These are phyloP conservation scores for Drosophila ohnishii DNA, from an alignment of 1,140 invertebrate species.

Conservation along the genomic window DNA sequence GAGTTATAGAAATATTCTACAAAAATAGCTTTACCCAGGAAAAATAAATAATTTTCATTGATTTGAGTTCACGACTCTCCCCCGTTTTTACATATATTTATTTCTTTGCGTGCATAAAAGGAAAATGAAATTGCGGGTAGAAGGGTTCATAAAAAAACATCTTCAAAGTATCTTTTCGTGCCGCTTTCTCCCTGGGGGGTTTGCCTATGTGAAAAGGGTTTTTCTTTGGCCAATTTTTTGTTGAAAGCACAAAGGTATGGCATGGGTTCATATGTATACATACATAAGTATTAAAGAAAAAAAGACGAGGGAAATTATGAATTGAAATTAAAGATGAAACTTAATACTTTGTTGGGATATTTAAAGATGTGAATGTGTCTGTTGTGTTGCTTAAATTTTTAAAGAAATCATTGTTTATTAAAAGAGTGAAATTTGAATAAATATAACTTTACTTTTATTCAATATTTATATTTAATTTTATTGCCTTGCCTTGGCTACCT, in stretches of 20 bases:
- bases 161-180: slow-evolving; percentile 37
- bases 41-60: slow-evolving; percentile 20
- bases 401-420: background rate
- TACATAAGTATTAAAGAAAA: background rate
- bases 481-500: too few relatives aligned
- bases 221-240: slow-evolving; percentile 6
- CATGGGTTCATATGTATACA: background rate
- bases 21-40: background rate
- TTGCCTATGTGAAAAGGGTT: slow-evolving; percentile 18
- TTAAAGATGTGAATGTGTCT: too few relatives aligned
- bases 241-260: background rate
- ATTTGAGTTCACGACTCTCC: slow-evolving; percentile 16
- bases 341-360: background rate
- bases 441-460: too few relatives aligned
- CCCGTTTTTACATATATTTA: slow-evolving; percentile 1
- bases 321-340: slow-evolving; percentile 1
- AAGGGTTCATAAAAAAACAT: slow-evolving; percentile 26
- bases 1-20: slow-evolving; percentile 18
- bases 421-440: background rate
- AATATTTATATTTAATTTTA: too few relatives aligned
- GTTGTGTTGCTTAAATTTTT: background rate
- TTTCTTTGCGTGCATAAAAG: slow-evolving; percentile 15
- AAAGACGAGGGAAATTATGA: slow-evolving; percentile 4
- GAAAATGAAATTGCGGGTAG: background rate
- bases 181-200: slow-evolving; percentile 9